Base-by-base conservation (phyloP, 2,888 invertebrate species). In the Drosophila koepferae region DNA sequence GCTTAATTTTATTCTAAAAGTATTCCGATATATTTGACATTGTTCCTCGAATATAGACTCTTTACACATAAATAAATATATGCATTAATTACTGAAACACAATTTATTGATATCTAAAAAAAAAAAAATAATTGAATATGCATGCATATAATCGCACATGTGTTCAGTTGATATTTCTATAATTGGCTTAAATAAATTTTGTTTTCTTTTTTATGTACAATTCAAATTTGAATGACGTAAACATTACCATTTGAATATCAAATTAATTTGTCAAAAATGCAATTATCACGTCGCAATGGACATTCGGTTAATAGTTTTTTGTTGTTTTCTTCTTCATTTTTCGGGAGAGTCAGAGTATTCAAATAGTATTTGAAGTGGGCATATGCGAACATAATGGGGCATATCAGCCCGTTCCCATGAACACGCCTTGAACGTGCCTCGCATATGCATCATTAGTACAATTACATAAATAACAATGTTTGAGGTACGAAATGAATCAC, bases 181-280 rank as follows among this genome's bases (percentile, higher is more conserved):
- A 59, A 59, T 36, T 59, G 58, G 34, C 34, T 16, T 10, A 7
- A 20, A 34, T 44, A 31, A 1, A 31, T 10, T 44, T 46, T 18
- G 10, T 31, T 46, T 46, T 41, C 54, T n/a, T 61, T 71, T 54
- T 69, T 63, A 63, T 48, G 23, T 66, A 44, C 48, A 75, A 75
- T 68, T 66, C 43, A 68, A 67, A 51, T 51, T 51, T 20, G 14
- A 51, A 34, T 51, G 51, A 51, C 51, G 51, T 36, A 20, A 34
- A 8, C 51, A 31, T 36, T 51, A 18, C 54, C 23, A 72, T 56
- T 66, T 61, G 72, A 73, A 63, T 48, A 77, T 81, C 74, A 56
- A 81, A 81, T 77, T 65, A 77, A 80, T 74, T 74, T 80, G 70
- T 80, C 73, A 68, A 65, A 80, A 76, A 74, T 69, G 65, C 61